These are phyloP conservation scores for Aleadryas rufinucha DNA, from an alignment of 2,113 vertebrate species.

Conservation along the genomic window DNA sequence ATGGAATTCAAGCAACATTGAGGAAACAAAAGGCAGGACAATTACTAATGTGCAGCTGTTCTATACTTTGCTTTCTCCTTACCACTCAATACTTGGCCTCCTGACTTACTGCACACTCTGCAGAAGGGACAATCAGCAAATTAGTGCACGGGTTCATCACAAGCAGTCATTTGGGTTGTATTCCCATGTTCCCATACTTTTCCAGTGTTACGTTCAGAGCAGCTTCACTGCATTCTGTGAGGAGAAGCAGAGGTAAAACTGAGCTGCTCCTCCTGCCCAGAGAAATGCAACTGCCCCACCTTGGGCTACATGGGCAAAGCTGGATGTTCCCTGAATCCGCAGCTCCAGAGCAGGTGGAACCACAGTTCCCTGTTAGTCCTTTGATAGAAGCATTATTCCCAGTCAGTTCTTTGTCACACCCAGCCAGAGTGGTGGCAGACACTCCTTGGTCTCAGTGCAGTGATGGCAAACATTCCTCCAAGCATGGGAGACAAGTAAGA, in stretches of 20 bases:
- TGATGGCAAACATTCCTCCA: accelerated
- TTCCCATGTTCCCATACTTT: accelerated
- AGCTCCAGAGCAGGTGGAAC: background rate
- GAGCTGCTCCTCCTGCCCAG: background rate
- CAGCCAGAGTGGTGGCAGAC: background rate
- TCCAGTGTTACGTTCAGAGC: background rate
- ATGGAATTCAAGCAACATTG: background rate
- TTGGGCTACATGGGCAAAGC: background rate
- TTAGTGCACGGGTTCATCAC: background rate
- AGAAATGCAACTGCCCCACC: background rate
- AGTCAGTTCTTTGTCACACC: background rate
- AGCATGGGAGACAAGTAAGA: background rate
- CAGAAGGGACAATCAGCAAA: background rate
- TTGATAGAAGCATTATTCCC: background rate
- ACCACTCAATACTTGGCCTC: background rate
- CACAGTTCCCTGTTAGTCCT: background rate
- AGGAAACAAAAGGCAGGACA: background rate
- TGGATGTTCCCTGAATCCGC: background rate
- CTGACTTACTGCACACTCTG: background rate
- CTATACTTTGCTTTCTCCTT: background rate
- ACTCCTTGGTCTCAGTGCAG: too few species aligned
- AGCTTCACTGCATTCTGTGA: background rate
- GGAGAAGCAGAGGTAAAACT: background rate
- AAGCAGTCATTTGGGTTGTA: background rate
- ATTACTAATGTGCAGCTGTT: background rate